Evolutionary conservation across 1,140 invertebrate species (phyloP).

Genomic region (Alviniconcha marisindica): DNA sequence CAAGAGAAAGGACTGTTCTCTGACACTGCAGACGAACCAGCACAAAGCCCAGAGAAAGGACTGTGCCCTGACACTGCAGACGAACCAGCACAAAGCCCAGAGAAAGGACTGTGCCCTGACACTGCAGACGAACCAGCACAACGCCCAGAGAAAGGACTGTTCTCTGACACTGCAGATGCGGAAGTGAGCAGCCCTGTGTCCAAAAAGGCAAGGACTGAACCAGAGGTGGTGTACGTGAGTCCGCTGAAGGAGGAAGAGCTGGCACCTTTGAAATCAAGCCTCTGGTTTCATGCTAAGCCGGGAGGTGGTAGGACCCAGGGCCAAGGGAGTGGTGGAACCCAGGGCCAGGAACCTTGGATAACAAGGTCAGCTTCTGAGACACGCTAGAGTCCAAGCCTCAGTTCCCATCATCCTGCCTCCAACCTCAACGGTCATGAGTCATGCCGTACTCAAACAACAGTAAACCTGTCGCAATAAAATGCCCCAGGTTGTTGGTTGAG

Average conservation of each 20-base stretch:
- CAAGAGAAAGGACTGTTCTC: neutral
- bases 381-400: too few relatives aligned
- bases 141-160: neutral
- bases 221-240: constrained; percentile 11
- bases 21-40: neutral
- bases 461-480: too few relatives aligned
- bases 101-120: neutral
- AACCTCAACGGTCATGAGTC: too few relatives aligned
- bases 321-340: neutral
- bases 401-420: too few relatives aligned
- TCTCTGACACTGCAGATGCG: neutral
- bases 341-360: neutral
- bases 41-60: neutral
- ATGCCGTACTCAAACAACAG: too few relatives aligned
- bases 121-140: neutral
- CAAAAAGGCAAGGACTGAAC: neutral
- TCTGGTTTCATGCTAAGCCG: constrained; percentile 29
- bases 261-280: neutral
- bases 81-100: neutral
- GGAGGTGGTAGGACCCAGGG: too few relatives aligned
- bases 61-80: neutral
- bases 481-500: too few relatives aligned
- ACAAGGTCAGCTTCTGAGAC: neutral
- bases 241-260: constrained; percentile 1
- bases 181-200: neutral